These are phyloP conservation scores for Sitophilus oryzae DNA, from an alignment of 1,140 invertebrate species.

Conservation along the genomic window DNA sequence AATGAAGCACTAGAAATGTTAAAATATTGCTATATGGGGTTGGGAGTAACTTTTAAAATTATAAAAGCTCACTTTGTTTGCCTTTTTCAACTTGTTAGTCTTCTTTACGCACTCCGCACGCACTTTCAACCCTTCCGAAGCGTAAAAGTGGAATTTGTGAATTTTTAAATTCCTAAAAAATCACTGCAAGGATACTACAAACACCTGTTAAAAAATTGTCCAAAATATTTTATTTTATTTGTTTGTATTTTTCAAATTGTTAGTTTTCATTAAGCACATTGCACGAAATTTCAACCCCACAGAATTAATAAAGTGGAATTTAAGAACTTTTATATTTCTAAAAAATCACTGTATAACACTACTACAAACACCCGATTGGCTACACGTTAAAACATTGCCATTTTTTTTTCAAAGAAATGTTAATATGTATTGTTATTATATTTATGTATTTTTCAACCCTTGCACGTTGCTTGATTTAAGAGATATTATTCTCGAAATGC, in stretches of 20 bases:
- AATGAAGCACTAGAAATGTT: too few relatives aligned
- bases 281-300: too few relatives aligned
- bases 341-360: neutral
- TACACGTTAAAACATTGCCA: neutral
- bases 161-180: conserved; percentile 1
- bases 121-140: neutral
- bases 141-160: neutral
- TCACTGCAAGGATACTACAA: neutral
- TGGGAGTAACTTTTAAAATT: neutral
- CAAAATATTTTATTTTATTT: too few relatives aligned
- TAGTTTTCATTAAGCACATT: too few relatives aligned
- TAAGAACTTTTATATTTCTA: neutral
- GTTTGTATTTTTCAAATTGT: neutral
- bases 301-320: neutral
- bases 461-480: too few relatives aligned
- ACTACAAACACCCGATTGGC: neutral
- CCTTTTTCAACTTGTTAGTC: neutral
- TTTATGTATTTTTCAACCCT: too few relatives aligned
- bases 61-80: neutral
- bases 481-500: too few relatives aligned
- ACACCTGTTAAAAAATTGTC: too few relatives aligned
- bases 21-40: too few relatives aligned
- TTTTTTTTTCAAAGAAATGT: neutral
- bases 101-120: neutral
- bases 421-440: too few relatives aligned